Evolutionary conservation across 1,140 invertebrate genomes (phyloP).

Genomic region (Lepidostoma basale): DNA sequence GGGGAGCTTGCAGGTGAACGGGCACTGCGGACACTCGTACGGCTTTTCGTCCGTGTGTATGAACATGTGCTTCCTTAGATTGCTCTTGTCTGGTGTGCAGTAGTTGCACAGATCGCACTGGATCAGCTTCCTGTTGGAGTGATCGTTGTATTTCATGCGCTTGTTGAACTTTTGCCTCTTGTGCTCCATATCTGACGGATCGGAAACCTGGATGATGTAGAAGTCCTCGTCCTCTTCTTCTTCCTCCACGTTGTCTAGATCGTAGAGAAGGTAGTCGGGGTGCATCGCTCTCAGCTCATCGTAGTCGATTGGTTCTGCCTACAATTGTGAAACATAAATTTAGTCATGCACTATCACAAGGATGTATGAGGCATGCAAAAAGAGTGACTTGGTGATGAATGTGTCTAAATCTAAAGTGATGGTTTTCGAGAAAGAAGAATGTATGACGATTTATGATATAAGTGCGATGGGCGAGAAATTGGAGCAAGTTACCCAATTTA

Average conservation of each 20-base stretch:
- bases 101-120: slow-evolving; percentile 27
- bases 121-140: background rate
- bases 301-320: background rate
- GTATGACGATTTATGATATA: too few species aligned
- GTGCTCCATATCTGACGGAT: background rate
- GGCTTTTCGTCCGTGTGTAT: slow-evolving; percentile 21
- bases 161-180: background rate
- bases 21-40: slow-evolving; percentile 9
- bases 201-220: slow-evolving; percentile 17
- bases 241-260: slow-evolving; percentile 1
- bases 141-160: background rate
- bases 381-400: too few species aligned
- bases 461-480: too few species aligned
- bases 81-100: background rate
- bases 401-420: too few species aligned
- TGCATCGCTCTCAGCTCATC: background rate
- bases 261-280: background rate
- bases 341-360: background rate
- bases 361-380: background rate
- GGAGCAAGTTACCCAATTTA: too few species aligned
- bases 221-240: slow-evolving; percentile 19
- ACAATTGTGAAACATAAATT: too few species aligned
- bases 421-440: too few species aligned
- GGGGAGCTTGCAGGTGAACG: slow-evolving; percentile 20
- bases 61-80: slow-evolving; percentile 21